These are phyloP conservation scores for Melanerpes aurifrons DNA, from an alignment of 2,113 vertebrate genomes.

Conservation along the genomic window DNA sequence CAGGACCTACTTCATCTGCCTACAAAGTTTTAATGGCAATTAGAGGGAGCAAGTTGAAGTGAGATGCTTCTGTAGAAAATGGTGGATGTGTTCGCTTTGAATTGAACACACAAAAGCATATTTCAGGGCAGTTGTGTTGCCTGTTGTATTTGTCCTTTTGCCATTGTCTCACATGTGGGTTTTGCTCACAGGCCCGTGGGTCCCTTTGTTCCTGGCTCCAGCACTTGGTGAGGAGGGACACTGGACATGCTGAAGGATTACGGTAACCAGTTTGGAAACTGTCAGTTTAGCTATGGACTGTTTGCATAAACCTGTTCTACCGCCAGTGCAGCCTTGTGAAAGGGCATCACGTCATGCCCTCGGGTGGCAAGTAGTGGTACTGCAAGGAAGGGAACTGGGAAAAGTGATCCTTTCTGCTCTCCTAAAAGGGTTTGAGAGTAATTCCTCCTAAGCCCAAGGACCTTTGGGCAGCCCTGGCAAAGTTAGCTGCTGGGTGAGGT, in stretches of 20 bases:
- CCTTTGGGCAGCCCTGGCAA: neutral
- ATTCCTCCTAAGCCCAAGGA: neutral
- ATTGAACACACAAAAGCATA: accelerated
- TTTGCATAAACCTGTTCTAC: neutral
- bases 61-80: neutral
- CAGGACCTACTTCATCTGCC: conserved; percentile 80
- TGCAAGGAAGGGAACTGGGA: neutral
- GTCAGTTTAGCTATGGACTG: accelerated
- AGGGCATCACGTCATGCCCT: conserved; percentile 15
- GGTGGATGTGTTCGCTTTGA: neutral
- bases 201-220: neutral
- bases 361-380: neutral
- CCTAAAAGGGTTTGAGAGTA: neutral
- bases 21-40: conserved; percentile 52
- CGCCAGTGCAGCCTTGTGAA: neutral
- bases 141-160: neutral
- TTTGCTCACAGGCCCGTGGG: neutral
- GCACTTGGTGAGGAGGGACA: neutral
- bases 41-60: neutral
- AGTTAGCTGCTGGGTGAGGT: neutral
- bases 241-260: neutral
- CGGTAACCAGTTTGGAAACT: neutral
- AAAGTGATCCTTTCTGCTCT: neutral
- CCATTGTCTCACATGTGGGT: neutral
- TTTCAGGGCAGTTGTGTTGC: neutral